Conservation (phyloP, 2,797 vertebrate genomes). For the Holocentrus rufus region DNA sequence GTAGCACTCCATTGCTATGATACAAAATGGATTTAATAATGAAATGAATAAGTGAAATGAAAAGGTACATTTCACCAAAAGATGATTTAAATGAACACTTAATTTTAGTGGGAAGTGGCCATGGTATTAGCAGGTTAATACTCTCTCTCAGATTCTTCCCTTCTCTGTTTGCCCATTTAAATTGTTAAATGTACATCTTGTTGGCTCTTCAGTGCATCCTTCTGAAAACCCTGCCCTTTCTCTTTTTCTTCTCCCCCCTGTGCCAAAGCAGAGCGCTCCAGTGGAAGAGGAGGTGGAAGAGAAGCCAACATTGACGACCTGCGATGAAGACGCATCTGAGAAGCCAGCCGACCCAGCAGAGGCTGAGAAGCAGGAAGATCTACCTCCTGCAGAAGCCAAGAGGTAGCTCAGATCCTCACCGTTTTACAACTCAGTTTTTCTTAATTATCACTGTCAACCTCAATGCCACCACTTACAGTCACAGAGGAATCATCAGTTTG, state of each 20-base stretch:
- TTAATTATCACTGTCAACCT: background rate
- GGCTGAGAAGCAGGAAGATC: conserved; percentile 53
- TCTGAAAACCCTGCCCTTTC: background rate
- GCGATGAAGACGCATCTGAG: conserved; percentile 44
- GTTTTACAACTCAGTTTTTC: background rate
- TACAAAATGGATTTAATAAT: too few relatives aligned
- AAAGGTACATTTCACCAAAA: background rate
- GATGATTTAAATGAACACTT: background rate
- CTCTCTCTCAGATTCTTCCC: background rate
- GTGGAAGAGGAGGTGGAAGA: conserved; percentile 47
- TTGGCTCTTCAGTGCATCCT: background rate
- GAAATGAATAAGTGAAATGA: too few relatives aligned
- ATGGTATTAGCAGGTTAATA: too few relatives aligned
- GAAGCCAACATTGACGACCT: conserved; percentile 30
- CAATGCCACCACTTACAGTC: background rate
- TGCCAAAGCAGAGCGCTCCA: conserved; percentile 47
- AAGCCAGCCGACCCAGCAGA: conserved; percentile 40
- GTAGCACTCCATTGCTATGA: too few relatives aligned
- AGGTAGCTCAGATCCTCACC: conserved; percentile 62
- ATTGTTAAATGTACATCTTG: background rate
- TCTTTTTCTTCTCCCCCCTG: background rate
- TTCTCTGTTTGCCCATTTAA: background rate
- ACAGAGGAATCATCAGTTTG: background rate
- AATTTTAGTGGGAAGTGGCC: background rate
- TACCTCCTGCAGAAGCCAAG: conserved; percentile 63